These are phyloP conservation scores for Anguilla pacifica DNA, from an alignment of 2,797 vertebrate species.

Conservation along the genomic window DNA sequence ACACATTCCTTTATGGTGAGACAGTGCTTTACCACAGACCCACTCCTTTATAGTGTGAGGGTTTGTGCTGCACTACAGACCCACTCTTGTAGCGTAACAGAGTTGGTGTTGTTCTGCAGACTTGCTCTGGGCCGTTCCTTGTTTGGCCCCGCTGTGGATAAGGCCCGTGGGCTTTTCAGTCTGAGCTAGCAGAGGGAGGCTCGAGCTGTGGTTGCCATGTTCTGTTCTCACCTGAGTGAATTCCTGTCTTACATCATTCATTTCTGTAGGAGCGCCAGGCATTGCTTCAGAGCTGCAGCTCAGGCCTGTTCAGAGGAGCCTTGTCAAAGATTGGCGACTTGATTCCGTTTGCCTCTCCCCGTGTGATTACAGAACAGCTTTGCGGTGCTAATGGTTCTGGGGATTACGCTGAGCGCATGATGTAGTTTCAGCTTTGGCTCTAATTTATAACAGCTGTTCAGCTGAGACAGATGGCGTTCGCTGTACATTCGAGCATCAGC, in stretches of 20 bases:
- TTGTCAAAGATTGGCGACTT: neutral
- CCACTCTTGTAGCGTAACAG: neutral
- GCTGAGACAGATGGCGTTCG: neutral
- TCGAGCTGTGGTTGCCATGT: neutral
- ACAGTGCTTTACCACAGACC: neutral
- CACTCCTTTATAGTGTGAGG: neutral
- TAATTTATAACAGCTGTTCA: neutral
- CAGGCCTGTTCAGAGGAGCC: too few relatives aligned
- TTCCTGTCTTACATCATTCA: neutral
- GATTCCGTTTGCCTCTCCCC: neutral
- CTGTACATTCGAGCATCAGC: neutral
- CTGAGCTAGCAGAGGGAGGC: neutral
- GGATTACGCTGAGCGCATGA: neutral
- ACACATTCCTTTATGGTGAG: neutral
- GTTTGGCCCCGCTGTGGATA: neutral
- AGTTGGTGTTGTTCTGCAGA: neutral
- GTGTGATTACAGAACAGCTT: constrained; percentile 5
- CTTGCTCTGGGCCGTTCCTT: neutral
- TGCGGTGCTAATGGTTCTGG: neutral
- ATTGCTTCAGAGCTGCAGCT: neutral
- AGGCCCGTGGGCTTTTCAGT: neutral
- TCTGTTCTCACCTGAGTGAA: neutral
- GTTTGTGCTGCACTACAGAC: neutral
- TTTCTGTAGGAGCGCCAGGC: neutral
- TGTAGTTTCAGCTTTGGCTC: neutral